A percentile compares a stretch with the other conserved stretches of the same genome.
Evolutionary conservation across 2,888 invertebrate genomes (phyloP).

Genomic region (Tipula lateralis): DNA sequence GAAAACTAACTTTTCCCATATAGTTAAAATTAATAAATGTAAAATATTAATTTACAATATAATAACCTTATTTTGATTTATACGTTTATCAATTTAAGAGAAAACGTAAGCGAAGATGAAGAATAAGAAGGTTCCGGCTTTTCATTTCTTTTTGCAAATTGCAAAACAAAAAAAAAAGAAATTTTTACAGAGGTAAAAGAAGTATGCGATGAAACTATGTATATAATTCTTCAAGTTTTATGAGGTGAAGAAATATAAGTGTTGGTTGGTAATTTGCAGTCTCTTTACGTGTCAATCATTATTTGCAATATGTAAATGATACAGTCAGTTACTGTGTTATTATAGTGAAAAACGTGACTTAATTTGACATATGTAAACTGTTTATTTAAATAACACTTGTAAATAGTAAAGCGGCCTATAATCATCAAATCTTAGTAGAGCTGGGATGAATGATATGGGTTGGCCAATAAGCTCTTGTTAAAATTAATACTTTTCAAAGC

Average conservation of each 20-base stretch:
- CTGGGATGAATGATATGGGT: no score
- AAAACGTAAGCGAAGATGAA: neutral
- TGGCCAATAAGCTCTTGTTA: no score
- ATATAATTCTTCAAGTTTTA: neutral
- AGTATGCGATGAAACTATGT: neutral
- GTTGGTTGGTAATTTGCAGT: neutral
- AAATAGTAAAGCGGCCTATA: no score
- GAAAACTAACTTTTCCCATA: neutral
- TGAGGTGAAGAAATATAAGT: neutral
- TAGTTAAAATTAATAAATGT: neutral
- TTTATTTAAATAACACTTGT: no score
- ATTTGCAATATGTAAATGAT: neutral
- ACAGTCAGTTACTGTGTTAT: neutral
- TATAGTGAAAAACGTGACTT: neutral
- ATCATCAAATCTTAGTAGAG: no score
- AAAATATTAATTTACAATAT: neutral
- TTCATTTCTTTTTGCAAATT: neutral
- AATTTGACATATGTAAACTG: neutral
- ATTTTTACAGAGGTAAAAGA: neutral
- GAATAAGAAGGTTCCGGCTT: neutral
- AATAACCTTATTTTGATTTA: conserved; percentile 16
- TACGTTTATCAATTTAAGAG: neutral
- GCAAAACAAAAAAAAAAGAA: neutral
- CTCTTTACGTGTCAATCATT: neutral
- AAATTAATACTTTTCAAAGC: no score